Conservation (phyloP, 2,797 vertebrate genomes). For the Tadarida brasiliensis region DNA sequence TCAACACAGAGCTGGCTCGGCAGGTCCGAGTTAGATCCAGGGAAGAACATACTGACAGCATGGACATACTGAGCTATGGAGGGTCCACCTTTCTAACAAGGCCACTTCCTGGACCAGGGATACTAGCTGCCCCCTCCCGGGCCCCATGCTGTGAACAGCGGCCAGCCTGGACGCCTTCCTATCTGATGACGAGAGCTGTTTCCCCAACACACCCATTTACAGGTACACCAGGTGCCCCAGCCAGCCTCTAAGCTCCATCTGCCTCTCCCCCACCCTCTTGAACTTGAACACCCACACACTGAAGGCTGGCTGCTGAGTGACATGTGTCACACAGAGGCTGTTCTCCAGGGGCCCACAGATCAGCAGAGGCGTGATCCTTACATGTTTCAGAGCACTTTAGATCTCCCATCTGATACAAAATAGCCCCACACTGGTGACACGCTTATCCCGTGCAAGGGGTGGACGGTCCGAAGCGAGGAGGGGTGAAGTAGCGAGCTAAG, state of each 20-base stretch:
- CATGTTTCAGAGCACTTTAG: neutral
- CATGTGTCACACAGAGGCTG: neutral
- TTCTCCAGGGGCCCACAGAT: neutral
- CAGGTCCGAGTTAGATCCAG: neutral
- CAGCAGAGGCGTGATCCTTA: neutral
- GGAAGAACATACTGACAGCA: neutral
- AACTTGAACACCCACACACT: neutral
- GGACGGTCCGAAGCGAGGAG: neutral
- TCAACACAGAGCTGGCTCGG: neutral
- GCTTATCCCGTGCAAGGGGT: neutral
- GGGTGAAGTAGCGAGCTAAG: neutral
- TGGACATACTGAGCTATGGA: neutral
- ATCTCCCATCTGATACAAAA: neutral
- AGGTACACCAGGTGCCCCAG: neutral
- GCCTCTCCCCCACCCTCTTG: neutral
- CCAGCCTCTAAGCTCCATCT: neutral
- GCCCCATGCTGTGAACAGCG: no score
- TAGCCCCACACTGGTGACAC: fast-evolving
- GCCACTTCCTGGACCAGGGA: neutral
- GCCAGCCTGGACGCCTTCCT: neutral
- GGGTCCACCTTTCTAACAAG: neutral
- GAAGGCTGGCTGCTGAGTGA: neutral
- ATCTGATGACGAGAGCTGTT: neutral
- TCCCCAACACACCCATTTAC: neutral
- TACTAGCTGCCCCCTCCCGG: neutral